These are phyloP conservation scores for Lamellibrachia columna DNA, from an alignment of 2,888 invertebrate species.

Conservation along the genomic window DNA sequence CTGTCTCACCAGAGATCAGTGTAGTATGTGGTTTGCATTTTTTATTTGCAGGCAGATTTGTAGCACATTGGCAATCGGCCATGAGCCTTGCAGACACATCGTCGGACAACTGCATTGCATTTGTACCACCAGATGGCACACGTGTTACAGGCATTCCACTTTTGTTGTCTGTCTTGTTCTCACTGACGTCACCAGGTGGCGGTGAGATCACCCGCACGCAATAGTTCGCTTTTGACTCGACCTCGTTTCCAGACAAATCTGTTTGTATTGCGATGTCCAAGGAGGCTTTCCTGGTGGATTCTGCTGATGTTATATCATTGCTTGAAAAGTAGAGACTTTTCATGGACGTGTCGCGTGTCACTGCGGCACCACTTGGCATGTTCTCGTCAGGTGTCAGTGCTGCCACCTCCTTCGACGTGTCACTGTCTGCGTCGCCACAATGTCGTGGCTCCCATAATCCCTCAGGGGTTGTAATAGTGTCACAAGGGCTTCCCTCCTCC, in stretches of 20 bases:
- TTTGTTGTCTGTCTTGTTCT: background rate
- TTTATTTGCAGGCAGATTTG: background rate
- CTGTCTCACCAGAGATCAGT: background rate
- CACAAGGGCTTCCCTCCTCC: background rate
- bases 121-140: background rate
- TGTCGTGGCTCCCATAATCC: background rate
- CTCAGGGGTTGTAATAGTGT: background rate
- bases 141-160: background rate
- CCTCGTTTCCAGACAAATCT: conserved; percentile 31
- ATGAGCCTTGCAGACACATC: background rate
- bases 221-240: conserved; percentile 24
- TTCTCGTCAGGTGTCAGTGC: background rate
- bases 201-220: background rate
- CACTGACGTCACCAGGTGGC: background rate
- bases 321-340: background rate
- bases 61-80: background rate
- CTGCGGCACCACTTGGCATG: background rate
- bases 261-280: conserved; percentile 32
- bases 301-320: background rate
- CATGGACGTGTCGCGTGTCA: background rate
- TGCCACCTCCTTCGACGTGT: background rate
- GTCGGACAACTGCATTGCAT: background rate
- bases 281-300: background rate
- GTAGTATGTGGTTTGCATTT: background rate
- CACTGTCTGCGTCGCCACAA: background rate